Evolutionary conservation across 2,113 vertebrate species (phyloP).

Genomic region (Hyperopisus bebe): DNA sequence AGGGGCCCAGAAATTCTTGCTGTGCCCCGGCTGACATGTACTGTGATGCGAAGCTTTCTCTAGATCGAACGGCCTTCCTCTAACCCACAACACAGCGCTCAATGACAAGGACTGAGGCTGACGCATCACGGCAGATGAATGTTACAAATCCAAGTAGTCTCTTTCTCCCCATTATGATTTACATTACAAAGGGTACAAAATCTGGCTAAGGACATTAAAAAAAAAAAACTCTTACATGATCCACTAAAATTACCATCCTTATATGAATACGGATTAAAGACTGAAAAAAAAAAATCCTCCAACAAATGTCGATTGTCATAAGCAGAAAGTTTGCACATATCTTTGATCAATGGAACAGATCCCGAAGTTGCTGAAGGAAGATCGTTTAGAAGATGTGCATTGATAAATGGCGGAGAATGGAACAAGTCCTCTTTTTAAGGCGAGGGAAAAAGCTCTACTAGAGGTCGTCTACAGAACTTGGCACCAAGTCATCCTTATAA

Average conservation of each 20-base stretch:
- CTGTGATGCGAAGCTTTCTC: background rate
- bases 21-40: background rate
- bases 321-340: background rate
- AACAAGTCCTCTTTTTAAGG: background rate
- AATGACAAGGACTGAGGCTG: background rate
- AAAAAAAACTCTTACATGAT: background rate
- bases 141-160: background rate
- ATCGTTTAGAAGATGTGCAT: background rate
- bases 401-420: background rate
- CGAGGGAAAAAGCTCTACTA: background rate
- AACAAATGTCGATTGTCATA: slow-evolving; percentile 1
- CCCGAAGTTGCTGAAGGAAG: background rate
- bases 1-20: background rate
- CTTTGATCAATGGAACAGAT: slow-evolving; percentile 8
- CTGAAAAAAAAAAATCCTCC: background rate
- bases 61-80: background rate
- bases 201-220: background rate
- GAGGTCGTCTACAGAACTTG: background rate
- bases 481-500: background rate
- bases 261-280: slow-evolving; percentile 3
- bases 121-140: background rate
- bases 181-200: slow-evolving; percentile 8
- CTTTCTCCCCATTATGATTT: background rate
- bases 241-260: background rate
- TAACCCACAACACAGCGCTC: background rate